Evolutionary conservation across 1,140 invertebrate species (phyloP).

Genomic region (Orchestia grillus): DNA sequence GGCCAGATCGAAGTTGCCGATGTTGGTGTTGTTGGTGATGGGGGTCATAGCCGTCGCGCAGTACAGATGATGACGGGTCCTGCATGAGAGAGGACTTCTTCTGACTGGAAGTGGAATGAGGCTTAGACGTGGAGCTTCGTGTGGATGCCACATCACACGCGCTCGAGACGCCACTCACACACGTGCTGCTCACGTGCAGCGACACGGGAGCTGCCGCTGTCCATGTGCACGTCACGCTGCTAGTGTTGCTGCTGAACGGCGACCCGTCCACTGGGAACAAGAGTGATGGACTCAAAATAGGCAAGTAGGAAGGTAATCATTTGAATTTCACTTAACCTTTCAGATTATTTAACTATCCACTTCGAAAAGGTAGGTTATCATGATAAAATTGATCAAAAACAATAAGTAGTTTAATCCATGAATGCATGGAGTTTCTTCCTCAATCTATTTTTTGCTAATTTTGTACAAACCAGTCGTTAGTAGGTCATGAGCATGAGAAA

Average conservation of each 20-base stretch:
- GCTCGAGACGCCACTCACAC: not conserved
- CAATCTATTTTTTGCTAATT: no score
- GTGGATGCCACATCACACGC: not conserved
- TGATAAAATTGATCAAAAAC: no score
- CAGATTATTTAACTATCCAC: not conserved
- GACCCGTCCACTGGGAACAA: not conserved
- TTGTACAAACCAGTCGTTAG: no score
- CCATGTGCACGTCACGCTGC: conserved; percentile 22
- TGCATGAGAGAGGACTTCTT: not conserved
- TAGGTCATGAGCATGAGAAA: no score
- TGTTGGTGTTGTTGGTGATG: not conserved
- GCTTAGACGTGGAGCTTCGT: not conserved
- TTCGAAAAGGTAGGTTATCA: not conserved
- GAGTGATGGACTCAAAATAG: not conserved
- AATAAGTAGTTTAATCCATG: no score
- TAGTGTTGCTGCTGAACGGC: not conserved
- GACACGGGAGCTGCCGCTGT: not conserved
- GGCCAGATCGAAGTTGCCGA: not conserved
- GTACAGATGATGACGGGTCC: not conserved
- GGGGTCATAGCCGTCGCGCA: not conserved
- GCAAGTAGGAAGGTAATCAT: not conserved
- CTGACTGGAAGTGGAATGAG: not conserved
- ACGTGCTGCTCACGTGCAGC: not conserved
- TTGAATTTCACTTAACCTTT: not conserved
- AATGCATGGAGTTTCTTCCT: no score